Percentiles rank a stretch among this genome's conserved stretches.
phyloP scores from a whole-genome alignment of 1,140 invertebrate species.

The Limonius californicus region DNA sequence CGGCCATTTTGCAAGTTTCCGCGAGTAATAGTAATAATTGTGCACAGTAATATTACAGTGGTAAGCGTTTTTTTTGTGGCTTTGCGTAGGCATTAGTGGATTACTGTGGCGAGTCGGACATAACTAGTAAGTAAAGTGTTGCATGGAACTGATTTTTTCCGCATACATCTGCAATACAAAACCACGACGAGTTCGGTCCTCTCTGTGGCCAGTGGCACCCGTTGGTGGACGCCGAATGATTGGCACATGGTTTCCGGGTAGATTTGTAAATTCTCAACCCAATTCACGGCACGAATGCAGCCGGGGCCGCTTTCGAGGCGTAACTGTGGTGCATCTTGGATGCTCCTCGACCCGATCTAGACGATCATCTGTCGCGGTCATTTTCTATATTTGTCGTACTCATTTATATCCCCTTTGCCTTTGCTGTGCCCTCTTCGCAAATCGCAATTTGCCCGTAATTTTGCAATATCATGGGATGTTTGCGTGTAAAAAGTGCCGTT shows the following conservation, averaged over 20 bases:
- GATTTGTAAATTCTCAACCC: conserved; percentile 27
- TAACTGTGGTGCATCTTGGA: neutral
- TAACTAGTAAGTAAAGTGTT: conserved; percentile 11
- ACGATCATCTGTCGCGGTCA: conserved; percentile 8
- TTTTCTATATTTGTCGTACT: conserved; percentile 20
- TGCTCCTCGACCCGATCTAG: neutral
- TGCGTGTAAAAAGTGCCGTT: neutral
- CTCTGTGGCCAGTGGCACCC: conserved; percentile 34
- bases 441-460: neutral
- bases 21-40: conserved; percentile 60
- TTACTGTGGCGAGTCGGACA: neutral
- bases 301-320: neutral
- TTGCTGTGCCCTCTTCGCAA: neutral
- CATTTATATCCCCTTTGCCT: conserved; percentile 1
- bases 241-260: conserved; percentile 51
- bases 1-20: conserved; percentile 67
- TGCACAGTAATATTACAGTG: conserved; percentile 47
- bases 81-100: conserved; percentile 1
- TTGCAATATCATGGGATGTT: neutral
- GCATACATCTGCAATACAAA: conserved; percentile 37
- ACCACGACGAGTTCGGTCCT: no score
- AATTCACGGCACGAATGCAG: neutral
- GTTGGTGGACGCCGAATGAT: conserved; percentile 41
- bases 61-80: conserved; percentile 41
- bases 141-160: neutral